Base-by-base conservation (phyloP, 2,797 vertebrate genomes). In the Sebastes kiyomatsui region DNA sequence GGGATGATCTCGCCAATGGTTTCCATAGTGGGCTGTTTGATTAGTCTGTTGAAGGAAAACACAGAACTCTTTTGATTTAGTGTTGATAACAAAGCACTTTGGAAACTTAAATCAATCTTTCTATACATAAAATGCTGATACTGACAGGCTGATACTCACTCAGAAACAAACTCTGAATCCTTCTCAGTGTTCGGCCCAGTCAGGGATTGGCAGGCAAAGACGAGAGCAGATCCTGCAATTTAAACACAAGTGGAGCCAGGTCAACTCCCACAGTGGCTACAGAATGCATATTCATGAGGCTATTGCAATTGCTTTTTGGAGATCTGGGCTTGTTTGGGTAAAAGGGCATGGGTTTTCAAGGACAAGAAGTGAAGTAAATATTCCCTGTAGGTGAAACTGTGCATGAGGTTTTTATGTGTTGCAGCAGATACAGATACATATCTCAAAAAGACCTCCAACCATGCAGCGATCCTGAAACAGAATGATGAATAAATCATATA, bases 1-100 rank as follows among this genome's bases (percentile, higher is more conserved):
- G 96, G 97, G 75, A 98, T 93, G 83, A 98, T 90, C 89, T 98
- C 97, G 0, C 95, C 94, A 65, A 97, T 87, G 16, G 90, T 94
- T 67, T 97, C 96, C 97, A 98, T 99, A 4, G 30, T 81, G 6
- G 61, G 18, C 58, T 72, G 18, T 62, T 66, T 56, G 67, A 52
- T 66, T n/a, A 46, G 33, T 74, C 86, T 94, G 76, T 68, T 65
- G 38, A 72, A 46, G 6, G 2, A 42, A 76, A 76, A 87, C 33
- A 22, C 7, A 20, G 4, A 58, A 13, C 2, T 13, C 18, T 10
- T 16, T 4, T 25, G 2, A 32, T 27, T 42, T 1, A 62, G 6
- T 55, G 12, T n/a, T 72, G 10, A n/a, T 76, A 55, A 35, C 4
- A 11, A 77, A 38, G 12, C 18, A 23, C 2, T 33, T 60, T 8